These are phyloP conservation scores for Imbricaverruca yamaguchii DNA, from an alignment of 2,888 invertebrate species.

Conservation along the genomic window DNA sequence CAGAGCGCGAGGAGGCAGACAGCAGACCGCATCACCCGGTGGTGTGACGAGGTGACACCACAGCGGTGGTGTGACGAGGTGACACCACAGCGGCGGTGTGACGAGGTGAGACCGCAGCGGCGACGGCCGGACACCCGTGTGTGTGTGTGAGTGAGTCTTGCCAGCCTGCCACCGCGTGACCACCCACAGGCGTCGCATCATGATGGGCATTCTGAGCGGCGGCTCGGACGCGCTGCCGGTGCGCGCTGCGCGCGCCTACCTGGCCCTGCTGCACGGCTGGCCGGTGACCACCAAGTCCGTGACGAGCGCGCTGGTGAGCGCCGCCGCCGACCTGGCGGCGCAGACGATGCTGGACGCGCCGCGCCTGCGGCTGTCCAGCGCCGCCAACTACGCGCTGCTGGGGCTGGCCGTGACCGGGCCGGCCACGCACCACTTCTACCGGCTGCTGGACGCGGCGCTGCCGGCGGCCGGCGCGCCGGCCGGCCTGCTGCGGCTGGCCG, in stretches of 20 bases:
- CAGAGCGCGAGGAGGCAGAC: too few species aligned
- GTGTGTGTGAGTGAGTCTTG: too few species aligned
- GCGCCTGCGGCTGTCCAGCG: neutral
- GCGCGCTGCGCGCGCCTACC: neutral
- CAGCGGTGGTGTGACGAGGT: too few species aligned
- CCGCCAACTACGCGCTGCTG: slow-evolving; percentile 2
- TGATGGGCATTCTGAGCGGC: neutral
- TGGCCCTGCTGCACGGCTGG: neutral
- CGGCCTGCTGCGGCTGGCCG: slow-evolving; percentile 25
- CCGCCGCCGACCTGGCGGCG: neutral
- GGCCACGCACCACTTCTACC: slow-evolving; percentile 28
- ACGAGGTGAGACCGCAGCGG: too few species aligned
- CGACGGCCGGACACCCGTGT: too few species aligned
- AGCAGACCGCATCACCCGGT: too few species aligned
- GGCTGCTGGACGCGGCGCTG: slow-evolving; percentile 25
- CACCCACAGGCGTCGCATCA: neutral
- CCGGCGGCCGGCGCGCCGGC: slow-evolving; percentile 17
- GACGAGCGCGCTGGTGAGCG: neutral
- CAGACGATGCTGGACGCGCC: neutral
- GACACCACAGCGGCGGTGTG: too few species aligned
- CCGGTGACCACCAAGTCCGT: slow-evolving; percentile 1
- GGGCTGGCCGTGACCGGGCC: slow-evolving; percentile 28
- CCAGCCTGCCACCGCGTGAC: too few species aligned
- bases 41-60: too few species aligned
- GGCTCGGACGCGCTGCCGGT: neutral